These are phyloP conservation scores for Taphrorychus bicolor DNA, from an alignment of 2,888 invertebrate genomes.

Conservation along the genomic window DNA sequence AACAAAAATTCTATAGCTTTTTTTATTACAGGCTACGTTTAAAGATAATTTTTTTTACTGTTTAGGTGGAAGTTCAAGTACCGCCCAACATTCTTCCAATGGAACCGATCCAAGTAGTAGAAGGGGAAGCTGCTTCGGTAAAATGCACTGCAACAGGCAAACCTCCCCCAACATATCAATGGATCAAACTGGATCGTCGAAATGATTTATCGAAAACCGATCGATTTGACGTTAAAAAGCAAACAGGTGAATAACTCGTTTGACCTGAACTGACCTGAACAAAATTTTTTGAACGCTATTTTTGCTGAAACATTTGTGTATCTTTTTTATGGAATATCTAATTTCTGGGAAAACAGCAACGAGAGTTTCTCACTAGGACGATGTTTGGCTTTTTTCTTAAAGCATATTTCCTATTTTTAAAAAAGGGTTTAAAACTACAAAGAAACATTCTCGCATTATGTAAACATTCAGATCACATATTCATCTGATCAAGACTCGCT, in stretches of 20 bases:
- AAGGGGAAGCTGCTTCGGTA: constrained; percentile 79
- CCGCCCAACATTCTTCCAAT: constrained; percentile 75
- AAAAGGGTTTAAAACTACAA: too few relatives aligned
- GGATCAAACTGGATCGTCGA: constrained; percentile 79
- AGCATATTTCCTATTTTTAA: too few relatives aligned
- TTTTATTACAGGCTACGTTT: neutral
- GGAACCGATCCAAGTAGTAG: constrained; percentile 72
- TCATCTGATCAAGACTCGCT: too few relatives aligned
- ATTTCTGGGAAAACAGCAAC: too few relatives aligned
- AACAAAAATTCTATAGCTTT: too few relatives aligned
- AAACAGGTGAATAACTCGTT: constrained; percentile 67
- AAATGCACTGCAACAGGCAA: constrained; percentile 83
- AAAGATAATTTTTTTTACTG: neutral
- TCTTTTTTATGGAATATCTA: too few relatives aligned
- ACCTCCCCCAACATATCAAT: constrained; percentile 82
- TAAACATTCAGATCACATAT: too few relatives aligned
- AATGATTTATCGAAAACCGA: constrained; percentile 75
- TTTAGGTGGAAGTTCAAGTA: constrained; percentile 70
- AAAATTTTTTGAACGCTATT: too few relatives aligned
- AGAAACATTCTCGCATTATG: too few relatives aligned
- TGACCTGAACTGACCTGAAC: neutral
- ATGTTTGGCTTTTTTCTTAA: too few relatives aligned
- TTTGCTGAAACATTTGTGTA: too few relatives aligned
- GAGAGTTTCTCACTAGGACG: too few relatives aligned
- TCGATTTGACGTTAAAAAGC: constrained; percentile 73